These are phyloP conservation scores for Circaetus cinerascens DNA, from an alignment of 2,113 vertebrate genomes.

Conservation along the genomic window DNA sequence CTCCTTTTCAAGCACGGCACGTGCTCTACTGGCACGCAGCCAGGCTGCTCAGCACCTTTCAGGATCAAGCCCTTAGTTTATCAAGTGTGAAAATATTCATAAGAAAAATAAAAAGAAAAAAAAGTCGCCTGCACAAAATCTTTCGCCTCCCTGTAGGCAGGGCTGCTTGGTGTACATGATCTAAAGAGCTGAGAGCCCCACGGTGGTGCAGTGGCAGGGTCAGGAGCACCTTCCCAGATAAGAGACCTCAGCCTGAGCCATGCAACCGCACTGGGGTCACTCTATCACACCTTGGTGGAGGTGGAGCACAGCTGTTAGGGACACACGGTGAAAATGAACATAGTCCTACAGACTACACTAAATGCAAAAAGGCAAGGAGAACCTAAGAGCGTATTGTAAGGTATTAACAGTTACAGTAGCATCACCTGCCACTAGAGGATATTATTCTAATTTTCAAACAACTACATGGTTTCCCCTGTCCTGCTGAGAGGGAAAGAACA, in stretches of 20 bases:
- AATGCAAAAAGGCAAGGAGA: neutral
- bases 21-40: accelerated
- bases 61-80: neutral
- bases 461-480: neutral
- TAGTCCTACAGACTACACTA: neutral
- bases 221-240: neutral
- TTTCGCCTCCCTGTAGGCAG: neutral
- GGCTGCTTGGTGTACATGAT: neutral
- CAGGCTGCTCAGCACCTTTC: neutral
- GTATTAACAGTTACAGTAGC: neutral
- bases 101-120: neutral
- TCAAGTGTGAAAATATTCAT: neutral
- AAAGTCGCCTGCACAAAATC: neutral
- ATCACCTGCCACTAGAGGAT: neutral
- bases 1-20: neutral
- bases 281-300: accelerated
- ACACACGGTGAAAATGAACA: accelerated
- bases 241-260: neutral
- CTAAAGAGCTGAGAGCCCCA: neutral
- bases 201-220: accelerated
- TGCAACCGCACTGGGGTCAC: neutral
- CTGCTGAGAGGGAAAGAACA: neutral
- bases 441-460: neutral
- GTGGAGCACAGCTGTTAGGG: neutral
- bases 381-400: neutral